phyloP scores from a whole-genome alignment of 1,140 invertebrate species.

The Chlorops oryzae region DNA sequence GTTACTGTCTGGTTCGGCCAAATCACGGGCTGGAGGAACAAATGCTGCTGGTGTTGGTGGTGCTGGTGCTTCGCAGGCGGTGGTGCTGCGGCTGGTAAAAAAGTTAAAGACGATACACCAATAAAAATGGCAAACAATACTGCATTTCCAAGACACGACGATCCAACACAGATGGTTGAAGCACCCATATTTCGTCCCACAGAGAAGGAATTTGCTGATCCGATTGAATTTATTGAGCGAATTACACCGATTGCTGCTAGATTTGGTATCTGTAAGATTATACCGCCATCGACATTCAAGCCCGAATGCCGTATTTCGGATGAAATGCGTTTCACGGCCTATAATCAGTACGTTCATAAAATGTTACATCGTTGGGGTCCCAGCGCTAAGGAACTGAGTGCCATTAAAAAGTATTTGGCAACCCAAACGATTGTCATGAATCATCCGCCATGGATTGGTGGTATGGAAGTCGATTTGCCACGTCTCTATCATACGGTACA shows the following conservation, averaged over 20 bases:
- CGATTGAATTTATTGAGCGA: constrained; percentile 80
- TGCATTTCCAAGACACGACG: constrained; percentile 52
- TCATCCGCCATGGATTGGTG: constrained; percentile 75
- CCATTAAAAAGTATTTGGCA: constrained; percentile 76
- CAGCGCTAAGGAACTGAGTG: constrained; percentile 77
- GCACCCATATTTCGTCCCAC: constrained; percentile 77
- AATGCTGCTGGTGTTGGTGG: constrained; percentile 20
- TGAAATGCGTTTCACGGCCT: constrained; percentile 80
- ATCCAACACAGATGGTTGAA: constrained; percentile 61
- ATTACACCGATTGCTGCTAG: constrained; percentile 72
- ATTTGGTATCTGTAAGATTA: constrained; percentile 82
- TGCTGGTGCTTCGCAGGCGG: neutral
- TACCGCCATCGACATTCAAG: constrained; percentile 82
- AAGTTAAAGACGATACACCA: constrained; percentile 42
- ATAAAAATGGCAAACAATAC: constrained; percentile 52
- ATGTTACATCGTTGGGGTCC: constrained; percentile 86
- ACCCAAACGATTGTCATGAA: constrained; percentile 71
- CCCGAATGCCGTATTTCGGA: constrained; percentile 81
- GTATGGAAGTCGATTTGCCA: constrained; percentile 84
- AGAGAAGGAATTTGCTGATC: constrained; percentile 83
- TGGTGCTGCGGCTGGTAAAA: constrained; percentile 25
- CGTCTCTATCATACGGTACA: constrained; percentile 81
- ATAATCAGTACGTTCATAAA: constrained; percentile 88
- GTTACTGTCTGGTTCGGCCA: constrained; percentile 37
- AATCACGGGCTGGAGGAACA: constrained; percentile 27